Percentiles rank a stretch among this genome's conserved stretches.
phyloP scores from a whole-genome alignment of 1,140 invertebrate species.

The Euura lappo region DNA sequence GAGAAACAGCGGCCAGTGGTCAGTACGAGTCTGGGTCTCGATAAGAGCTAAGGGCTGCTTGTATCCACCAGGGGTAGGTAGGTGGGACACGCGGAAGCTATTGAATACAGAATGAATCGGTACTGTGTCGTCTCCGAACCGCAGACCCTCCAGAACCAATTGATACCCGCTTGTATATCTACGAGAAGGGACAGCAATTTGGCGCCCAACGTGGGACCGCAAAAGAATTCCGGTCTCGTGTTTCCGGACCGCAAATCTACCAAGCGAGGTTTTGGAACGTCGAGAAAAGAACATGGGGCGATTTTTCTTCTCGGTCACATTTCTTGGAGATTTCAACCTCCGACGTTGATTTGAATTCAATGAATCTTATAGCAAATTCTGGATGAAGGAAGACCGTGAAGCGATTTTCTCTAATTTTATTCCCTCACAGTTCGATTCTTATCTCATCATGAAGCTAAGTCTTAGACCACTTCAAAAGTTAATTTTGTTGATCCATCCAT shows the following conservation, averaged over 20 bases:
- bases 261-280: not conserved
- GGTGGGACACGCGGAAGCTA: not conserved
- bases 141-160: not conserved
- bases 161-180: not conserved
- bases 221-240: not conserved
- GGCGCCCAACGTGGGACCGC: not conserved
- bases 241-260: not conserved
- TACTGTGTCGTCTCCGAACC: not conserved
- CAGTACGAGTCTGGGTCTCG: too few species aligned
- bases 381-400: too few species aligned
- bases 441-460: too few species aligned
- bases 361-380: not conserved
- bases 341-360: not conserved
- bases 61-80: too few species aligned
- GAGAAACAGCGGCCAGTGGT: too few species aligned
- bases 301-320: not conserved
- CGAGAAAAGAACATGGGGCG: too few species aligned
- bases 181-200: not conserved
- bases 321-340: not conserved
- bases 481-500: too few species aligned
- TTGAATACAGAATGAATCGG: not conserved
- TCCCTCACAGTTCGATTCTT: too few species aligned
- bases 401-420: too few species aligned
- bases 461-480: too few species aligned
- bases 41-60: too few species aligned